Base-by-base conservation (phyloP, 2,888 invertebrate genomes). In the Andricus quercusramuli region DNA sequence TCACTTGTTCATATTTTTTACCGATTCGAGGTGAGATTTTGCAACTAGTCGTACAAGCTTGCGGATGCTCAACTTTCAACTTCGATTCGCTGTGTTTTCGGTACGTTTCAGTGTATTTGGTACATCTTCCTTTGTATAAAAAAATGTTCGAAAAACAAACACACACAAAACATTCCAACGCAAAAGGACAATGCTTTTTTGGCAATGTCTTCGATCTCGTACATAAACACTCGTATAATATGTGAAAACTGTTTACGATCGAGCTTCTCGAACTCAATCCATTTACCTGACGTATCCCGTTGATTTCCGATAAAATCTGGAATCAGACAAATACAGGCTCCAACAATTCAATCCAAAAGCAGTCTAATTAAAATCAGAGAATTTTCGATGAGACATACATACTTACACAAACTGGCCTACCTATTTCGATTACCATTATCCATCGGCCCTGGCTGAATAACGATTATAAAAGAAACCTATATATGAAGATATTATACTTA, bases 151-250 rank as follows among this genome's bases (percentile, higher is more conserved):
- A 51, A n/a, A 74, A 56, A 32, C 17, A 44, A 47, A 32, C 44
- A 44, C 22, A 67, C 44, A 44, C 67, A 37, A 25, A 25, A 51
- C 70, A 65, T 78, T 79, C 65, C 62, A 80, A 67, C 80, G 86
- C 86, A 85, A 86, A 85, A 84, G 79, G 85, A 47, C 88, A 87
- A 87, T 88, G 88, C 89, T 90, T 89, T 89, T 84, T 88, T 83
- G 86, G 87, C 86, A 84, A 87, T 87, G 87, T 89, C 89, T 89
- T 89, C 85, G 88, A 85, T 82, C 79, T 78, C 79, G 74, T 83
- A 83, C 64, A 79, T 51, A 56, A 37, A 74, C 51, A 56, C 32
- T 74, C 56, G 15, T 74, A 51, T 29, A 74, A 29, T 68, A 25
- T 51, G 29, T 29, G 70, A 74, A 74, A 51, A 56, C 56, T 56